Evolutionary conservation across 1,140 invertebrate species (phyloP).

Genomic region (Heterodera carotae): DNA sequence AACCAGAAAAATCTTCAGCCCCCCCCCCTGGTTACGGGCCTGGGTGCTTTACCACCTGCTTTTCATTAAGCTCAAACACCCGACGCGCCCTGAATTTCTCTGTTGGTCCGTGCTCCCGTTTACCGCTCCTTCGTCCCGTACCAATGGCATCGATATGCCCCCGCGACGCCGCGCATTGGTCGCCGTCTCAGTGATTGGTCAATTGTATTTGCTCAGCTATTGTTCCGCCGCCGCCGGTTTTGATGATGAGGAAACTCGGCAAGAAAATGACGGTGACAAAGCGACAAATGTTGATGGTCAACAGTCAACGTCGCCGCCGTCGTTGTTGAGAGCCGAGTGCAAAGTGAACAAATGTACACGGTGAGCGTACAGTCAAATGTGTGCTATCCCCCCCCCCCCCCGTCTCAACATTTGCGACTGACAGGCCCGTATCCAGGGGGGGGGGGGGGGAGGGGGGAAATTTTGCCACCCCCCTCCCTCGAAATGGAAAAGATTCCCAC

Average conservation of each 20-base stretch:
- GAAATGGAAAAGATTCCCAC: too few species aligned
- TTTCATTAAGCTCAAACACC: constrained; percentile 21
- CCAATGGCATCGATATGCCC: too few species aligned
- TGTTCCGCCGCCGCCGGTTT: not conserved
- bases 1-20: too few species aligned
- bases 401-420: too few species aligned
- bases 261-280: not conserved
- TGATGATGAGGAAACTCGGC: not conserved
- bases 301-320: not conserved
- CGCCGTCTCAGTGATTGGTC: constrained; percentile 24
- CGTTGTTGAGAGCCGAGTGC: not conserved
- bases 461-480: too few species aligned
- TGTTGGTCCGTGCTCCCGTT: constrained; percentile 22
- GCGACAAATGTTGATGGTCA: not conserved
- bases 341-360: constrained; percentile 15
- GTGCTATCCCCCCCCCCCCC: too few species aligned
- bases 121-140: too few species aligned
- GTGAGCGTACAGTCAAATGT: not conserved
- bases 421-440: too few species aligned
- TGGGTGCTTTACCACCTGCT: not conserved
- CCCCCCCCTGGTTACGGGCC: too few species aligned
- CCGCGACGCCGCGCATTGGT: constrained; percentile 4
- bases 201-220: constrained; percentile 25
- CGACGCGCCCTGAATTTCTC: constrained; percentile 15
- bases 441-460: too few species aligned